phyloP scores from a whole-genome alignment of 2,113 vertebrate species.

The Macrotus californicus region DNA sequence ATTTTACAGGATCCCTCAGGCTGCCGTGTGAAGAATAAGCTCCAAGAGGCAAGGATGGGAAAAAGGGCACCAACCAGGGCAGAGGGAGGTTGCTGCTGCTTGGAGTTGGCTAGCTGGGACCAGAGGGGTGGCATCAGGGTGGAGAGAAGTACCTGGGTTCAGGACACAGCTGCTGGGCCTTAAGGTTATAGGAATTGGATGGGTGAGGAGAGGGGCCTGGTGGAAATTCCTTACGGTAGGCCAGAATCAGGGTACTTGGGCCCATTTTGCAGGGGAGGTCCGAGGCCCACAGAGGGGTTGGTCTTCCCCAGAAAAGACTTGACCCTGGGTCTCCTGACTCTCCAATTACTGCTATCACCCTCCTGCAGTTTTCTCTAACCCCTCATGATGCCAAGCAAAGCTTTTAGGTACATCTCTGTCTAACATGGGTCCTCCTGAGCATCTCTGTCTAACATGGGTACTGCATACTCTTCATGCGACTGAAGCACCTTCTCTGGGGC shows the following conservation, averaged over 20 bases:
- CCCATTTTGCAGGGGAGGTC: background rate
- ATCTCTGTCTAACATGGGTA: background rate
- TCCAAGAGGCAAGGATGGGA: background rate
- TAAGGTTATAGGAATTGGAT: background rate
- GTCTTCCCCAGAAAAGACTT: background rate
- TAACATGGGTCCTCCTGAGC: background rate
- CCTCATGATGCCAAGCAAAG: background rate
- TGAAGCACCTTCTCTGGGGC: background rate
- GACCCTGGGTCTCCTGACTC: background rate
- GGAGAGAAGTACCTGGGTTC: background rate
- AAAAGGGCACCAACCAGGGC: background rate
- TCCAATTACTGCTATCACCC: background rate
- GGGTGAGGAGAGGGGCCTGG: background rate
- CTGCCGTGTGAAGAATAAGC: background rate
- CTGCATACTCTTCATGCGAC: accelerated
- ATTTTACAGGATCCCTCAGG: background rate
- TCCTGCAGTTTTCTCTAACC: background rate
- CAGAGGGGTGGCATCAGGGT: background rate
- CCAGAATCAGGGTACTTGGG: background rate
- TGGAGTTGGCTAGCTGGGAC: background rate
- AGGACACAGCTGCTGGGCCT: background rate
- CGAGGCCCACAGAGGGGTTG: background rate
- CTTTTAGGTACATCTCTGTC: background rate
- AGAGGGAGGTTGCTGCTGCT: background rate
- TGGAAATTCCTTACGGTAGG: background rate